Percentiles rank a stretch among this genome's conserved stretches.
phyloP scores from a whole-genome alignment of 1,140 invertebrate species.

The Hycleus cichorii region DNA sequence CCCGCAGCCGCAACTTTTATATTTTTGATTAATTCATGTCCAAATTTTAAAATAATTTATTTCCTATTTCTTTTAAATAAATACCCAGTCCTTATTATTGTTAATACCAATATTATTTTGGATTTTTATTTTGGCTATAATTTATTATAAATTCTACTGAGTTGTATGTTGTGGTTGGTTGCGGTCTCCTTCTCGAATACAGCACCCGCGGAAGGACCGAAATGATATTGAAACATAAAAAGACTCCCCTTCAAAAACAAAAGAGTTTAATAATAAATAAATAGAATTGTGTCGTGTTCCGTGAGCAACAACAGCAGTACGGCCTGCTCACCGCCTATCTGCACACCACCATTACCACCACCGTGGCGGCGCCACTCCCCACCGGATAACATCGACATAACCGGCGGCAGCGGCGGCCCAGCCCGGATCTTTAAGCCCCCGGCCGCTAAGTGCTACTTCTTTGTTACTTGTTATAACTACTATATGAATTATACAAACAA shows the following conservation, averaged over 20 bases:
- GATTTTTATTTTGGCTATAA: not conserved
- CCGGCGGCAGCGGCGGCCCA: conserved; percentile 7
- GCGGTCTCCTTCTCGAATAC: conserved; percentile 70
- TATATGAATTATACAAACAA: not conserved
- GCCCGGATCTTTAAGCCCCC: not conserved
- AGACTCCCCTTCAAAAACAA: not conserved
- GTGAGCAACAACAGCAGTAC: conserved; percentile 33
- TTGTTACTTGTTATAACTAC: not conserved
- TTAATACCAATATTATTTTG: not conserved
- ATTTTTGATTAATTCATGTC: not conserved
- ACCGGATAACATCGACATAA: conserved; percentile 24
- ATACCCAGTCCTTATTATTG: no score
- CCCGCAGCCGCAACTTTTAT: conserved; percentile 29
- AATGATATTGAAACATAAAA: conserved; percentile 25
- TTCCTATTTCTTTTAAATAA: no score
- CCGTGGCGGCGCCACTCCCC: conserved; percentile 19
- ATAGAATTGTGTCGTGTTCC: not conserved
- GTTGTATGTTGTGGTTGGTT: conserved; percentile 48
- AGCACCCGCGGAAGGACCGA: conserved; percentile 67
- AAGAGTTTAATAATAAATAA: not conserved
- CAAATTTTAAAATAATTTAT: not conserved
- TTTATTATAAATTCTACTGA: not conserved
- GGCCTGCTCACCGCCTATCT: conserved; percentile 27
- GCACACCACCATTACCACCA: conserved; percentile 27
- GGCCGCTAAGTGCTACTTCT: conserved; percentile 21